Percentiles rank a stretch among this genome's conserved stretches.
These are phyloP conservation scores for Troglohyphantes excavatus DNA, from an alignment of 2,888 invertebrate genomes.

Conservation along the genomic window DNA sequence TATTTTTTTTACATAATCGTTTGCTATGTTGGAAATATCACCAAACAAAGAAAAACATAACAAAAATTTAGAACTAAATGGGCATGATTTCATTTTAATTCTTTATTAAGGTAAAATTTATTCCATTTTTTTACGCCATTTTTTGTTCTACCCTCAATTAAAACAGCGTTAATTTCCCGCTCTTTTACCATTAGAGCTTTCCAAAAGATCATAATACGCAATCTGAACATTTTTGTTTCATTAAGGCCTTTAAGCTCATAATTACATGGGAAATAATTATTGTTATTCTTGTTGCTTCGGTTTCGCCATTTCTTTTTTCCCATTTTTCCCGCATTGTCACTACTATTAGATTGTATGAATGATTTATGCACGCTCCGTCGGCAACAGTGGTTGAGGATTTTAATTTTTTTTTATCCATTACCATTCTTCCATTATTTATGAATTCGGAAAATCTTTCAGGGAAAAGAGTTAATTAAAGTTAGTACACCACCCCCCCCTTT, in stretches of 20 bases:
- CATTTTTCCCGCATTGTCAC: conserved; percentile 45
- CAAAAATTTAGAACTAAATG: conserved; percentile 36
- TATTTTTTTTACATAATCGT: background rate
- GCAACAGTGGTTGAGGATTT: background rate
- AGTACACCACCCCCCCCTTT: background rate
- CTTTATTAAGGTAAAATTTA: conserved; percentile 61
- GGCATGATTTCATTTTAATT: conserved; percentile 75
- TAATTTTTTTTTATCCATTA: conserved; percentile 14
- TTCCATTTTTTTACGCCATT: background rate
- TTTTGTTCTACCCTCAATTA: conserved; percentile 70
- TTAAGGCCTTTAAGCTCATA: conserved; percentile 73
- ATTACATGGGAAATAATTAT: conserved; percentile 70
- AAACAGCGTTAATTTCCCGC: conserved; percentile 76
- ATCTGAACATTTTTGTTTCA: conserved; percentile 71
- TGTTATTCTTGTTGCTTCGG: conserved; percentile 30
- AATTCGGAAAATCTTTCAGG: conserved; percentile 41
- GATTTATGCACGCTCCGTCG: conserved; percentile 60
- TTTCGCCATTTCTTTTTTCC: conserved; percentile 31
- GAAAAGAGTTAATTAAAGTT: conserved; percentile 75
- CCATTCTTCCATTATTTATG: conserved; percentile 65
- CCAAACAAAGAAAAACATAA: no score
- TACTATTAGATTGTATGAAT: conserved; percentile 58
- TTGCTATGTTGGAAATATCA: no score
- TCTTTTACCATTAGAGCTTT: conserved; percentile 70
- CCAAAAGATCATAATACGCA: conserved; percentile 72